These are phyloP conservation scores for Heliconius hortense DNA, from an alignment of 2,888 invertebrate genomes.

Conservation along the genomic window DNA sequence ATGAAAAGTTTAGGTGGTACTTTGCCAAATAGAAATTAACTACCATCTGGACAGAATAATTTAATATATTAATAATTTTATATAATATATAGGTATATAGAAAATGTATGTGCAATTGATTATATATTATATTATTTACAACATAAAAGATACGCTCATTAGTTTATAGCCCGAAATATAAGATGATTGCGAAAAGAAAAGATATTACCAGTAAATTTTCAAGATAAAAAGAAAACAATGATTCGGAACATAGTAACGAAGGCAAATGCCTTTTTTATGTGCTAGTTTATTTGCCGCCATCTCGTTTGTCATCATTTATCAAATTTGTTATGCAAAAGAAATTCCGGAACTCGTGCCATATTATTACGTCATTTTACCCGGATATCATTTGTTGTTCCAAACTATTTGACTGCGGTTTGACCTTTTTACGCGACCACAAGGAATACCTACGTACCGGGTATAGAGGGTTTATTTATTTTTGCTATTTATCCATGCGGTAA, in stretches of 20 bases:
- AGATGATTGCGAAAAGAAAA: constrained; percentile 13
- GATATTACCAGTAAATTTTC: constrained; percentile 12
- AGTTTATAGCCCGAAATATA: background rate
- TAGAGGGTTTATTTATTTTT: background rate
- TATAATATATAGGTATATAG: background rate
- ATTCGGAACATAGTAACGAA: constrained; percentile 34
- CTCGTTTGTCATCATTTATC: constrained; percentile 44
- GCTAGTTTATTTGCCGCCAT: constrained; percentile 30
- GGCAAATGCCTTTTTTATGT: constrained; percentile 33
- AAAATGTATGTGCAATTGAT: too few species aligned
- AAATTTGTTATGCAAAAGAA: constrained; percentile 42
- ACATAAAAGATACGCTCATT: background rate
- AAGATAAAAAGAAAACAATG: constrained; percentile 27
- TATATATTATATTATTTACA: background rate
- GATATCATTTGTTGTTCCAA: constrained; percentile 36
- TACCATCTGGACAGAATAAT: background rate
- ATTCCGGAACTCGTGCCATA: constrained; percentile 35
- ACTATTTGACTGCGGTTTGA: constrained; percentile 35
- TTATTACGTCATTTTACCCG: constrained; percentile 34
- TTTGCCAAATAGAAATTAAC: constrained; percentile 19
- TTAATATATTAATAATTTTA: background rate
- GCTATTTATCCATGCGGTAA: constrained; percentile 5
- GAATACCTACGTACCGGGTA: constrained; percentile 1
- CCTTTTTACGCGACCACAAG: constrained; percentile 28
- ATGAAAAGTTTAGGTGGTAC: constrained; percentile 7